Evolutionary conservation across 2,113 vertebrate genomes (phyloP).

Genomic region (Callorhinus ursinus): DNA sequence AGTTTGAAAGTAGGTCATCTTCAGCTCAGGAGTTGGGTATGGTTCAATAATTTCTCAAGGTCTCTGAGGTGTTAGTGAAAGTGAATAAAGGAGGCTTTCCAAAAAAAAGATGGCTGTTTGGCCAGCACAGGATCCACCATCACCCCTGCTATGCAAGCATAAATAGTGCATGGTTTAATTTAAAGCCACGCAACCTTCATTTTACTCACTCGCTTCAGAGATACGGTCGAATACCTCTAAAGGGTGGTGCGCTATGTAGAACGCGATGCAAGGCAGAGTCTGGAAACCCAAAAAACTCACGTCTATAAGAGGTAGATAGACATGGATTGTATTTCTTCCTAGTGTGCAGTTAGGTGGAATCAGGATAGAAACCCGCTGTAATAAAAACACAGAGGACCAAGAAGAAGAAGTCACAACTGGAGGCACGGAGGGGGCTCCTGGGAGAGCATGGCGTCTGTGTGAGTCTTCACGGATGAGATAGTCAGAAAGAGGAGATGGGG

Average conservation of each 20-base stretch:
- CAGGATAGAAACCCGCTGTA: conserved; percentile 4
- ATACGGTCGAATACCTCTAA: background rate
- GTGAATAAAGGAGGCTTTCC: background rate
- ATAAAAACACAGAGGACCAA: background rate
- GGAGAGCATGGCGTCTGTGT: background rate
- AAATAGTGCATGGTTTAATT: rapidly evolving
- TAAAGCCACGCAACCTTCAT: background rate
- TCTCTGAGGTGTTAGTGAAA: background rate
- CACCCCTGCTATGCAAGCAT: background rate
- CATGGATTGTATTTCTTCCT: background rate
- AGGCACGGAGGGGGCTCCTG: background rate
- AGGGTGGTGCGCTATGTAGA: background rate
- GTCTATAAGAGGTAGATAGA: background rate
- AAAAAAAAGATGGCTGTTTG: background rate
- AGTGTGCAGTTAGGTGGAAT: background rate
- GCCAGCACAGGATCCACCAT: background rate
- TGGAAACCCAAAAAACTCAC: background rate
- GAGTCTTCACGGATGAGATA: background rate
- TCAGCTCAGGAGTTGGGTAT: background rate
- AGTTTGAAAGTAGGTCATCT: conserved; percentile 54
- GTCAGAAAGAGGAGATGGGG: background rate
- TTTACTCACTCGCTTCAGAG: background rate
- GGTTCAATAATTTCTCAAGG: conserved; percentile 31
- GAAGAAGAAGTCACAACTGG: background rate
- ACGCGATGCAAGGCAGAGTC: background rate